phyloP scores from a whole-genome alignment of 2,888 invertebrate species.

The Nemurella pictetii region DNA sequence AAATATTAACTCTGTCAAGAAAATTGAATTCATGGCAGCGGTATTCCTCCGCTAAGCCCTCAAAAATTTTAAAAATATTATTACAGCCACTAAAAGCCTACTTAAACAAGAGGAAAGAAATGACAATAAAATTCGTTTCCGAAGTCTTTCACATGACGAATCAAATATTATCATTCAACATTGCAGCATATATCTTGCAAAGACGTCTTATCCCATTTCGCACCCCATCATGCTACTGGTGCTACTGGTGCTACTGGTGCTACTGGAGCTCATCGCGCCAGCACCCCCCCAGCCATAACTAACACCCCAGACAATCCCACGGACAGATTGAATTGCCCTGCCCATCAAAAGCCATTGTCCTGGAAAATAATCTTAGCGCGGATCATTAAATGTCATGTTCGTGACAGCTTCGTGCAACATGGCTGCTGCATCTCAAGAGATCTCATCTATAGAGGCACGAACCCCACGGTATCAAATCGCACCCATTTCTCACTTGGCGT shows the following conservation, averaged over 20 bases:
- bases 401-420: not conserved
- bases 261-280: not conserved
- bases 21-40: too few relatives aligned
- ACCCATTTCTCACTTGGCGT: not conserved
- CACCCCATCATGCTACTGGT: not conserved
- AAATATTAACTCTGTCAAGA: too few relatives aligned
- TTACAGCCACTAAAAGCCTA: not conserved
- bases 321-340: not conserved
- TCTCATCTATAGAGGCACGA: not conserved
- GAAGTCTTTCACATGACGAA: not conserved
- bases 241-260: too few relatives aligned
- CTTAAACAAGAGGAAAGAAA: not conserved
- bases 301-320: not conserved
- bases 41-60: not conserved
- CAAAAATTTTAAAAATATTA: not conserved
- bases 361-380: not conserved
- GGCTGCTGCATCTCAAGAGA: not conserved
- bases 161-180: not conserved
- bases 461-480: not conserved
- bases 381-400: not conserved
- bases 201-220: not conserved
- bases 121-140: not conserved
- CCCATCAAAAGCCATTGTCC: not conserved
- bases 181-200: not conserved
- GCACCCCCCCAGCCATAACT: not conserved